Conservation (phyloP, 30 jellyfish, hydroid and myxozoan genomes). For the Sanderia malayensis region DNA sequence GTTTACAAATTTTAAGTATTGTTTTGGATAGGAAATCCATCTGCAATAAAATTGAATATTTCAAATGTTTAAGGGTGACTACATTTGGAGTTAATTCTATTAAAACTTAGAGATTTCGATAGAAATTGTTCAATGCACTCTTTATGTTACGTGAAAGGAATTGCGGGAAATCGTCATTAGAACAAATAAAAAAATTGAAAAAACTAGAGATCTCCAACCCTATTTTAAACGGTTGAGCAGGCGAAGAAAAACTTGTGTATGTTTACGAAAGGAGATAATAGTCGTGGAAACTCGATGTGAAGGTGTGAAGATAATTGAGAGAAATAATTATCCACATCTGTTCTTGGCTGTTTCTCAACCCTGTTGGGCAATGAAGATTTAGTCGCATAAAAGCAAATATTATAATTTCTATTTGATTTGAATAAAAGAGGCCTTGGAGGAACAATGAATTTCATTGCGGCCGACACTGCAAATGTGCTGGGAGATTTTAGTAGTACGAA, state of each 20-base stretch:
- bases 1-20: no score
- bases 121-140: background rate
- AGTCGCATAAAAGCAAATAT: background rate
- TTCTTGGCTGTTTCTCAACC: no score
- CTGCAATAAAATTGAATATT: no score
- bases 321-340: no score
- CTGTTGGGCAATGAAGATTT: no score
- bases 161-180: background rate
- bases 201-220: no score
- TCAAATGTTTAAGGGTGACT: background rate
- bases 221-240: background rate
- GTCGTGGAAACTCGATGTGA: no score
- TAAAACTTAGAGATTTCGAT: background rate
- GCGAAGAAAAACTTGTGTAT: background rate
- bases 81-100: background rate
- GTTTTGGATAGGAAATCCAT: no score
- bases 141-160: background rate
- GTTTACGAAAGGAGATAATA: background rate
- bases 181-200: background rate
- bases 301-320: no score
- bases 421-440: no score
- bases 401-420: background rate
- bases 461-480: constrained; percentile 40
- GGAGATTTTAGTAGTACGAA: constrained; percentile 41
- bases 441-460: constrained; percentile 54